Evolutionary conservation across 53 echinoderm and acorn worm genomes (phyloP).

Genomic region (Patiria pectinifera): DNA sequence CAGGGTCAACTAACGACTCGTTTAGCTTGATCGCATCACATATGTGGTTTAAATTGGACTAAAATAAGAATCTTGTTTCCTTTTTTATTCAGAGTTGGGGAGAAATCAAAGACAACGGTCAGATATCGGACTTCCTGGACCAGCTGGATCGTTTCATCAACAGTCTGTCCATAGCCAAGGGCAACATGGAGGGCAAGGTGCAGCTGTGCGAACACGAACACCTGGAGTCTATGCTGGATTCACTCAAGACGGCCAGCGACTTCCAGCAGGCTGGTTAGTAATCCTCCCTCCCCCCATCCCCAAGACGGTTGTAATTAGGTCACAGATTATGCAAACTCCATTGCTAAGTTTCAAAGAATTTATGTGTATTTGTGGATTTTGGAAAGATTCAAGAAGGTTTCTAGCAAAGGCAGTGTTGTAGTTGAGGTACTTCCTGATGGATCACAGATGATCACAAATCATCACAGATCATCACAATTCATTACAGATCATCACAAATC

Average conservation of each 20-base stretch:
- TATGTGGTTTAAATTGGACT: too few species aligned
- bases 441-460: too few species aligned
- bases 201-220: conserved; percentile 94
- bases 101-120: conserved; percentile 95
- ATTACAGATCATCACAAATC: too few species aligned
- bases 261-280: conserved; percentile 90
- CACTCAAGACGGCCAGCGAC: conserved; percentile 90
- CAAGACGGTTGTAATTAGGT: too few species aligned
- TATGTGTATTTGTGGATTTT: not conserved
- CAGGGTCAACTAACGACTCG: too few species aligned
- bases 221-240: conserved; percentile 88
- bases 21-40: too few species aligned
- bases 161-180: conserved; percentile 89
- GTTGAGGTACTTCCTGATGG: too few species aligned
- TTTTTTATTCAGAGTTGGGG: conserved; percentile 87
- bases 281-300: not conserved
- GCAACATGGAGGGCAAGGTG: conserved; percentile 97
- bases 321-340: too few species aligned
- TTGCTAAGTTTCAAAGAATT: too few species aligned
- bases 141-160: conserved; percentile 97
- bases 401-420: too few species aligned
- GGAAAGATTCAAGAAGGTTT: too few species aligned
- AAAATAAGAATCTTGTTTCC: not conserved
- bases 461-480: too few species aligned
- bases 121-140: conserved; percentile 95